Base-by-base conservation (phyloP, 2,797 vertebrate genomes). In the Astyanax mexicanus region DNA sequence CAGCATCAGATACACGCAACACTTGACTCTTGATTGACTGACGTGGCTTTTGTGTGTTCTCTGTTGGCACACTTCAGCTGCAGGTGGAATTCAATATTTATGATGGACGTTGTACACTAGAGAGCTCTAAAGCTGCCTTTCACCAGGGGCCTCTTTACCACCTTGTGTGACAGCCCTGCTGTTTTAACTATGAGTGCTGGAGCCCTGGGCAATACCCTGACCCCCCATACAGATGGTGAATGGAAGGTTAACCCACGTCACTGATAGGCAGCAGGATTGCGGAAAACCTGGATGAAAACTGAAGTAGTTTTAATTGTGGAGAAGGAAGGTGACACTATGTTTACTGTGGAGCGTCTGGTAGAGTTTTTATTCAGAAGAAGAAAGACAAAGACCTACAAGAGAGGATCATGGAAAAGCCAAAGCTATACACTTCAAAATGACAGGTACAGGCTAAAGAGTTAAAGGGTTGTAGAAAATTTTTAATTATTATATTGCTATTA, bases 351-450 rank as follows among this genome's bases (percentile, higher is more conserved):
- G 74, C 88, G 88, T 72, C 67, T 94, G 64, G 62, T 92, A 82
- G 85, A 88, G 37, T 85, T 92, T 64, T 81, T 93, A 6, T 65
- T 89, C 37, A 40, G 83, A 84, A 87, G 87, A 72, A 86, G 66
- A 74, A 88, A 82, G 79, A 83, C 82, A 3, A 81, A 85, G n/a
- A 80, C 84, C 27, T 86, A 85, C 76, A 86, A 81, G 80, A 88
- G 88, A 76, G 86, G 86, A 78, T 88, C 88, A 17, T 89, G 92
- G 90, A 91, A 89, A 74, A 91, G 85, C 49, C 89, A 87, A 81
- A 88, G 78, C 75, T 93, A 93, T 70, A 90, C 81, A 0, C 85
- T 93, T 79, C 83, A 85, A 55, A 81, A 81, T 69, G 80, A 40
- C 87, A 93, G 92, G 91, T 92, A 92, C 74, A 71, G n/a, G n/a